Evolutionary conservation across 2,797 vertebrate species (phyloP), one percentile per base, ranked within the genome.

Genomic region (Zenarchopterus dispar): DNA sequence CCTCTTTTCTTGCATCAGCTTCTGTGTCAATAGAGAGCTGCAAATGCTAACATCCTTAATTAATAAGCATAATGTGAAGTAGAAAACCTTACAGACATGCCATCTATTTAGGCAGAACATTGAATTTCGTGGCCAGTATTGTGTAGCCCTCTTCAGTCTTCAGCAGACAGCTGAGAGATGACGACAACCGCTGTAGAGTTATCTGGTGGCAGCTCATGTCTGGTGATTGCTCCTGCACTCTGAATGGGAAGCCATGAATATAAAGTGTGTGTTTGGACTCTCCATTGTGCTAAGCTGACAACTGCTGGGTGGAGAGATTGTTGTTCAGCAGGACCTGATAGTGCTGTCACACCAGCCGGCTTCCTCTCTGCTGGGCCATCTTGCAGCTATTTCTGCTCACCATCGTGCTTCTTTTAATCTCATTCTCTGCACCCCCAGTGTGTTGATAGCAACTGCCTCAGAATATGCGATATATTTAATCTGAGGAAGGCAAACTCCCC

Each of bases 371-470:
- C 43, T 23, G 62, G 74, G 74, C 79, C 61, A 36, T 84, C 80
- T 70, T 76, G 67, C 71, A 77, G 62, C 69, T 62, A 54, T 74
- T 79, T 75, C 65, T 60, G 61, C 67, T 62, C 57, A 69, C 77
- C 47, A 70, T 82, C 71, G 46, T 78, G 70, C 71, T 56, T 55
- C 70, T 77, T 45, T 77, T 87, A 86, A 92, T 89, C 89, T 80
- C 58, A 77, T 88, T 88, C 77, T 80, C 77, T 39, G 0, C 69
- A 39, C 74, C 48, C 17, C 63, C 55, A 64, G 46, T 45, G 46
- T n/a, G 10, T 56, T 45, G 68, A 75, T 81, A 76, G 71, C 72
- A 43, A 48, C 58, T 23, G 16, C 44, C 41, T 72, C 50, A 43
- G 62, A 73, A 64, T 36, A 63, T 65, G 62, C 24, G 54, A 49